Percentiles rank a stretch among this genome's conserved stretches.
These are phyloP conservation scores for Trematomus bernacchii DNA, from an alignment of 2,797 vertebrate genomes.

Conservation along the genomic window DNA sequence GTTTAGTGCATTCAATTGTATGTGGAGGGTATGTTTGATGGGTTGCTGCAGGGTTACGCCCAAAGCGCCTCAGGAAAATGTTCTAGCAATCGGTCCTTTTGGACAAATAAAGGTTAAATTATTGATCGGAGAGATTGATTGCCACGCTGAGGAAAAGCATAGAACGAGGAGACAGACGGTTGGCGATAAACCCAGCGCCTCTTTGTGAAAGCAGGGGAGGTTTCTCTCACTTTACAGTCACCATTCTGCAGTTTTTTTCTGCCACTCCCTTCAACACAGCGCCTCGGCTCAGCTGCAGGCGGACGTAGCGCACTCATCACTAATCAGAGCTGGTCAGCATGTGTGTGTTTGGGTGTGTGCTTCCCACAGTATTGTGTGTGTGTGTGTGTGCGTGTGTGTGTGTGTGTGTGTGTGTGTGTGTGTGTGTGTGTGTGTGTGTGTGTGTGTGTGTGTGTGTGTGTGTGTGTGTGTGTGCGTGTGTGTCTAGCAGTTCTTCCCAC, in stretches of 20 bases:
- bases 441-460: conserved; percentile 5
- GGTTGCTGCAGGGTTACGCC: conserved; percentile 46
- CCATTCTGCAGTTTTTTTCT: conserved; percentile 64
- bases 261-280: conserved; percentile 71
- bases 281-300: conserved; percentile 55
- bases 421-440: conserved; percentile 13
- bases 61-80: background rate
- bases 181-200: background rate
- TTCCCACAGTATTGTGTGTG: conserved; percentile 37
- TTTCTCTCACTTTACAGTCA: conserved; percentile 38
- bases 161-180: background rate
- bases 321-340: conserved; percentile 55
- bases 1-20: conserved; percentile 3
- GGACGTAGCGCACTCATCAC: conserved; percentile 59
- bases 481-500: conserved; percentile 42
- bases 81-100: background rate
- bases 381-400: conserved; percentile 17
- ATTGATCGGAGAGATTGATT: conserved; percentile 7
- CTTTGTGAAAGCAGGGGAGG: conserved; percentile 24
- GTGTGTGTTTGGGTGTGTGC: conserved; percentile 16
- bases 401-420: conserved; percentile 6
- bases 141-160: background rate
- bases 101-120: conserved; percentile 2
- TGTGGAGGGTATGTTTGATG: background rate
- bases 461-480: conserved; percentile 26